Evolutionary conservation across 2,888 invertebrate genomes (phyloP).

Genomic region (Pachliopta kotzebuea): DNA sequence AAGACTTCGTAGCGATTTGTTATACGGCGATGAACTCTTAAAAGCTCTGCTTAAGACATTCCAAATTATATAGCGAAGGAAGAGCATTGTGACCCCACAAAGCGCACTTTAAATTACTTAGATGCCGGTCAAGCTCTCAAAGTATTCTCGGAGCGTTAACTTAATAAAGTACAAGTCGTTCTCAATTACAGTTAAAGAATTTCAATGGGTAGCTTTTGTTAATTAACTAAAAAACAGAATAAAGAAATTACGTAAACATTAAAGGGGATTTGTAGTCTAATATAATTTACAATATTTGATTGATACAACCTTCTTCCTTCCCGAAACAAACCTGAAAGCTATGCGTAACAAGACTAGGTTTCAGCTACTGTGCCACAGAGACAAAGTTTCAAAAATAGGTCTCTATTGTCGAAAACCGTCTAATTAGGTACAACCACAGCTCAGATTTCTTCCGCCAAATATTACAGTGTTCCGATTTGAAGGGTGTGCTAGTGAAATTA

Average conservation of each 20-base stretch:
- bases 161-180: neutral
- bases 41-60: neutral
- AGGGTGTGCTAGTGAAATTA: no score
- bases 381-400: no score
- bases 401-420: no score
- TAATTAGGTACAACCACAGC: no score
- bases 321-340: no score
- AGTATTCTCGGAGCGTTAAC: neutral
- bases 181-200: neutral
- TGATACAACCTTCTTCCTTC: no score
- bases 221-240: neutral
- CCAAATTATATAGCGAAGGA: neutral
- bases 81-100: neutral
- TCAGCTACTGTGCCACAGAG: no score
- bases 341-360: no score
- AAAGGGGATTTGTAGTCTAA: neutral
- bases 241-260: neutral
- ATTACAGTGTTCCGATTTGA: no score
- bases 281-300: no score
- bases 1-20: neutral
- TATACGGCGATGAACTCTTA: neutral
- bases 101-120: constrained; percentile 1
- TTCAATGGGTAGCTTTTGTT: neutral
- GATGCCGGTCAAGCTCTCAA: neutral
- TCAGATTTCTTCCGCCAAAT: no score